These are phyloP conservation scores for Grantiella picta DNA, from an alignment of 2,113 vertebrate genomes.

Conservation along the genomic window DNA sequence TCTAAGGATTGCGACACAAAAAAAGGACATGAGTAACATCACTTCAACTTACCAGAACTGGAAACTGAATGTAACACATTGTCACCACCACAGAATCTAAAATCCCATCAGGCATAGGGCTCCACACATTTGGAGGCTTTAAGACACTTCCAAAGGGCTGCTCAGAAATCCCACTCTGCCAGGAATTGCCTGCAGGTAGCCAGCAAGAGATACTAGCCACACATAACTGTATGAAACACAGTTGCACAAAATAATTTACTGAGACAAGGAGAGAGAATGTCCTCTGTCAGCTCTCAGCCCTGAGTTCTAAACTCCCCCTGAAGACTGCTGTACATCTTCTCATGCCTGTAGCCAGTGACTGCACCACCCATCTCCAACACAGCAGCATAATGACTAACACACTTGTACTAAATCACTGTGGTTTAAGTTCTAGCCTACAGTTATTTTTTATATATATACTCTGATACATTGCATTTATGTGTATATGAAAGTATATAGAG, in stretches of 20 bases:
- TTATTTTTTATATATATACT: neutral
- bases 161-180: neutral
- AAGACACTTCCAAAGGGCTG: neutral
- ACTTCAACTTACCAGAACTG: neutral
- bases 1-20: neutral
- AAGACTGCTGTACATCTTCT: neutral
- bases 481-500: neutral
- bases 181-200: neutral
- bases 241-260: neutral
- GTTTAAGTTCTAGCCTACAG: neutral
- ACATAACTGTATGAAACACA: neutral
- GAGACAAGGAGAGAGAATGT: neutral
- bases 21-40: neutral
- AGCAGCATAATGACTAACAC: neutral
- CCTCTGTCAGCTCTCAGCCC: neutral
- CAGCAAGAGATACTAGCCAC: neutral
- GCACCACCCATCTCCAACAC: neutral
- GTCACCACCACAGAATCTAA: neutral
- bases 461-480: neutral
- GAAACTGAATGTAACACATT: neutral
- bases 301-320: neutral
- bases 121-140: neutral
- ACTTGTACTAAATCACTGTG: neutral
- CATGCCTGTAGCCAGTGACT: neutral
- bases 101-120: neutral